Evolutionary conservation across 2,888 invertebrate species (phyloP).

Genomic region (Cephus rjabovi): DNA sequence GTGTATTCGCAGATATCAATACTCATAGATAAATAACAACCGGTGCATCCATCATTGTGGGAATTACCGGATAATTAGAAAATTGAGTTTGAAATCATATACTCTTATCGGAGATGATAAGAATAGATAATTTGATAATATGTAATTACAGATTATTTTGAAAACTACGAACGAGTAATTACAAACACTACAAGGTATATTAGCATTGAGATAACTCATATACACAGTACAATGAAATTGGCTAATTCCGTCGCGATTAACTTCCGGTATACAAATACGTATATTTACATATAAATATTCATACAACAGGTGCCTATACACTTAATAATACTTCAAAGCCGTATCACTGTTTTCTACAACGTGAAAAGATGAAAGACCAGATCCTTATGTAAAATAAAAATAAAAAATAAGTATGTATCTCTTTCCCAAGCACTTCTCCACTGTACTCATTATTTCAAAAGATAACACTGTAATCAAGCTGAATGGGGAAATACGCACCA

Average conservation of each 20-base stretch:
- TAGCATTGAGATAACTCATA: neutral
- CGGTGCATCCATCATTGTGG: no score
- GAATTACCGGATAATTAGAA: no score
- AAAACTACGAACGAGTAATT: neutral
- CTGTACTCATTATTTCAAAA: neutral
- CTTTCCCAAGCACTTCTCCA: neutral
- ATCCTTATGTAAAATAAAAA: neutral
- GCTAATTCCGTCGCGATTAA: neutral
- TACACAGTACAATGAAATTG: neutral
- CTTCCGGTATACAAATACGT: neutral
- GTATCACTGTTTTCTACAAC: neutral
- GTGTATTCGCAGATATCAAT: neutral
- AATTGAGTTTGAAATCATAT: no score
- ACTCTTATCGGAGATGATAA: no score
- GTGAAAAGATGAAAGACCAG: neutral
- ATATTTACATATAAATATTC: neutral
- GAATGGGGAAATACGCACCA: slow-evolving; percentile 34
- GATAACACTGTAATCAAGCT: neutral
- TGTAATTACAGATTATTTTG: neutral
- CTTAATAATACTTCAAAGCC: neutral
- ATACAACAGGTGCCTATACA: neutral
- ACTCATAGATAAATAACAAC: no score
- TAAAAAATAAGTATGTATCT: neutral
- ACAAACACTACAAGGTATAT: neutral
- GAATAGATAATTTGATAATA: no score